These are phyloP conservation scores for Cyanoramphus novaezelandiae DNA, from an alignment of 2,113 vertebrate species.

Conservation along the genomic window DNA sequence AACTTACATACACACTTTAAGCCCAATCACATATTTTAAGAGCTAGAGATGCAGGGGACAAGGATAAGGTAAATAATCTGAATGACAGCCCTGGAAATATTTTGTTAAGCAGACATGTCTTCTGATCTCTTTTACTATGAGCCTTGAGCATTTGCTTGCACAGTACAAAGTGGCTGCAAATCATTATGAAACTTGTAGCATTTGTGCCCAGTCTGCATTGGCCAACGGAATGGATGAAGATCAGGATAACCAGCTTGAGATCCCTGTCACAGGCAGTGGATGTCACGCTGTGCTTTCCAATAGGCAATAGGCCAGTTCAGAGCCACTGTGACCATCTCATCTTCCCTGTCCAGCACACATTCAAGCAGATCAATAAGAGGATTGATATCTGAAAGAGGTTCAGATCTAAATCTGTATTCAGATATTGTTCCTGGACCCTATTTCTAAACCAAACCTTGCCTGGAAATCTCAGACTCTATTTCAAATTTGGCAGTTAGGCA, in stretches of 20 bases:
- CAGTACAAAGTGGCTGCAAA: not conserved
- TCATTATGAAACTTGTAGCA: not conserved
- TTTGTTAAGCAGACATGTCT: not conserved
- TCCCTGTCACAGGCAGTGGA: not conserved
- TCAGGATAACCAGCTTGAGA: not conserved
- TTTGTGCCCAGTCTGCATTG: not conserved
- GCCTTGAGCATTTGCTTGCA: not conserved
- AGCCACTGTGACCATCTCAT: accelerated
- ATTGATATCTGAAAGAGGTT: not conserved
- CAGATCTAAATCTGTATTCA: not conserved
- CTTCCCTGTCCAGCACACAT: not conserved
- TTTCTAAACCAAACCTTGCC: not conserved
- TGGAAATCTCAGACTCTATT: not conserved
- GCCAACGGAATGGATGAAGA: not conserved
- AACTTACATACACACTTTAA: not conserved
- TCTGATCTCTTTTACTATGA: not conserved
- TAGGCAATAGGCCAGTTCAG: not conserved
- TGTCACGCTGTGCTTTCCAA: not conserved
- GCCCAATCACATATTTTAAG: not conserved
- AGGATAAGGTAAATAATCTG: not conserved
- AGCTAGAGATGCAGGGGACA: not conserved
- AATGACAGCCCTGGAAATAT: not conserved
- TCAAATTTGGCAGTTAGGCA: not conserved
- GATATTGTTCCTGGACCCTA: not conserved
- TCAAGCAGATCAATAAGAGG: not conserved